Conservation (phyloP, 2,888 invertebrate species). For the Ypsolopha sequella region DNA sequence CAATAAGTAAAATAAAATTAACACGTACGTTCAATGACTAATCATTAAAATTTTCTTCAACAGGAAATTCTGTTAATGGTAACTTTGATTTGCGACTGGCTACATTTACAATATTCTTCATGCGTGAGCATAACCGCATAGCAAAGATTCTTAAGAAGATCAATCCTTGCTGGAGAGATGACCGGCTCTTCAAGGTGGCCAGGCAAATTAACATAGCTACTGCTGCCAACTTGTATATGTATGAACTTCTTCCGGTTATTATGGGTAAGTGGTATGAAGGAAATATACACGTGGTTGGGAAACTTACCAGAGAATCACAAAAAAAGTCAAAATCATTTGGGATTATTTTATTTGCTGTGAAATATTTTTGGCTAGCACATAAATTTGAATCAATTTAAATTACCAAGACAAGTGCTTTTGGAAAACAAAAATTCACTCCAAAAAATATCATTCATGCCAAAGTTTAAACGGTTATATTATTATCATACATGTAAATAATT, state of each 20-base stretch:
- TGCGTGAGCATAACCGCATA: constrained; percentile 48
- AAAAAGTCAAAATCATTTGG: too few relatives aligned
- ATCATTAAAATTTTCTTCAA: not conserved
- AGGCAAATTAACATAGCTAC: constrained; percentile 46
- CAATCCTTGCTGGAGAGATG: constrained; percentile 53
- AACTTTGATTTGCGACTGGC: constrained; percentile 41
- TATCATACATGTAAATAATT: too few relatives aligned
- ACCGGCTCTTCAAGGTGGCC: constrained; percentile 44
- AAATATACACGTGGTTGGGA: too few relatives aligned
- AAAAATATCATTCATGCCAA: too few relatives aligned
- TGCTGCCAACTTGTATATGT: constrained; percentile 39
- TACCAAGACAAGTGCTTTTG: too few relatives aligned
- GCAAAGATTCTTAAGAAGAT: constrained; percentile 30
- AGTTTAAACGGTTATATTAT: too few relatives aligned
- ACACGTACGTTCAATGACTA: too few relatives aligned
- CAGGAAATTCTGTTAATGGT: constrained; percentile 25
- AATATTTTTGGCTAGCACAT: too few relatives aligned
- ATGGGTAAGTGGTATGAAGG: constrained; percentile 28
- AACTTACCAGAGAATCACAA: too few relatives aligned
- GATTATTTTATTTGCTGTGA: too few relatives aligned
- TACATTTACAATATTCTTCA: constrained; percentile 39
- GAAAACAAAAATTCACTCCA: not conserved
- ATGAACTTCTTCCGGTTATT: constrained; percentile 38
- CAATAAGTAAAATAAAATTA: too few relatives aligned
- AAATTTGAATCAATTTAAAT: too few relatives aligned